These are phyloP conservation scores for Volucella inflata DNA, from an alignment of 2,888 invertebrate species.

Conservation along the genomic window DNA sequence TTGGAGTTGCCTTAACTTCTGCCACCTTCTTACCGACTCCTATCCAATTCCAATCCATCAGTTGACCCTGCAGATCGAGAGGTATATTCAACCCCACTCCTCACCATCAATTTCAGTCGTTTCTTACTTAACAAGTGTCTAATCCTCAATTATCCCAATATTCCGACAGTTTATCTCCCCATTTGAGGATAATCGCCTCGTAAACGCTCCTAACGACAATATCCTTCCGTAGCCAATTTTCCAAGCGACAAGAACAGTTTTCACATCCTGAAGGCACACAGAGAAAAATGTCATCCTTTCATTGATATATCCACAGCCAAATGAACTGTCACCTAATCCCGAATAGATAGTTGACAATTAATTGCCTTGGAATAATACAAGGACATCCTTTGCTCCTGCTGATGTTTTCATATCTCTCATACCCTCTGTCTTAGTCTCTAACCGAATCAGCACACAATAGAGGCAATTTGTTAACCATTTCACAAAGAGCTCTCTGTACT, in stretches of 20 bases:
- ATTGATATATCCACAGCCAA: slow-evolving; percentile 57
- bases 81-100: neutral
- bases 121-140: slow-evolving; percentile 53
- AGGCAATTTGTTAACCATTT: slow-evolving; percentile 71
- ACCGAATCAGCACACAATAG: slow-evolving; percentile 20
- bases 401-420: slow-evolving; percentile 31
- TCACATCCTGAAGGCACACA: slow-evolving; percentile 14
- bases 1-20: no score
- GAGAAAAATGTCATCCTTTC: slow-evolving; percentile 58
- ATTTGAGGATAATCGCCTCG: slow-evolving; percentile 59
- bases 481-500: slow-evolving; percentile 8
- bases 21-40: no score
- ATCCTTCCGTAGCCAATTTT: slow-evolving; percentile 42
- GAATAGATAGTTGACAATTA: slow-evolving; percentile 71
- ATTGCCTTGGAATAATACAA: slow-evolving; percentile 52
- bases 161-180: slow-evolving; percentile 63
- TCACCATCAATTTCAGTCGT: slow-evolving; percentile 8
- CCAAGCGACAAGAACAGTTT: slow-evolving; percentile 19
- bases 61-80: neutral
- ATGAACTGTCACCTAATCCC: slow-evolving; percentile 69
- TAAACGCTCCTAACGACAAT: slow-evolving; percentile 60
- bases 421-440: slow-evolving; percentile 13
- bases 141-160: slow-evolving; percentile 49
- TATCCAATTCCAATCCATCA: neutral
- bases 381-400: slow-evolving; percentile 26